A percentile compares a stretch with the other conserved stretches of the same genome.
Conservation (phyloP, 2,888 invertebrate genomes). For the Drosophila prolongata region DNA sequence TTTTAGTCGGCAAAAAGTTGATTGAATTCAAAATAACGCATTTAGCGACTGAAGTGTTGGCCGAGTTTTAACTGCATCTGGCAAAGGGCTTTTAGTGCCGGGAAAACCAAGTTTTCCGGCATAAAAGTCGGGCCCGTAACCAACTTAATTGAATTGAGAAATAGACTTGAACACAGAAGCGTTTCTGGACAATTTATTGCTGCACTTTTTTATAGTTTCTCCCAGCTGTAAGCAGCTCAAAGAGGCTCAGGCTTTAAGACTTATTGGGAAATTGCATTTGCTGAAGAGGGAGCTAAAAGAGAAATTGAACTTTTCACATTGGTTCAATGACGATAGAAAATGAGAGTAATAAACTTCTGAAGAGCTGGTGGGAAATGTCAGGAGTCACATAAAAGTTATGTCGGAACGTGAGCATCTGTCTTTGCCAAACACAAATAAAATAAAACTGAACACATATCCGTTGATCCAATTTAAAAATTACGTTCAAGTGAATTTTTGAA, state of each 20-base stretch:
- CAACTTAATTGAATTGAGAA: constrained; percentile 35
- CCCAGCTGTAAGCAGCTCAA: constrained; percentile 9
- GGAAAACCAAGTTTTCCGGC: constrained; percentile 34
- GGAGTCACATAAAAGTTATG: constrained; percentile 19
- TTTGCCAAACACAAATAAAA: not conserved
- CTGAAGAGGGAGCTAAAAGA: not conserved
- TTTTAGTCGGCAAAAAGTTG: constrained; percentile 38
- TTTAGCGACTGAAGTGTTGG: constrained; percentile 5
- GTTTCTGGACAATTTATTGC: constrained; percentile 20
- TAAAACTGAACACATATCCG: not conserved
- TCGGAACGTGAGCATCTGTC: not conserved
- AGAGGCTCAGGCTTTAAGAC: constrained; percentile 24
- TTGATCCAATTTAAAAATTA: not conserved
- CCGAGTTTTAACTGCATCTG: constrained; percentile 12
- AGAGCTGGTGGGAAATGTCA: constrained; percentile 30
- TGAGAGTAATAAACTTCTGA: constrained; percentile 5
- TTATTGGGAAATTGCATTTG: constrained; percentile 36
- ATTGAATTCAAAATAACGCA: constrained; percentile 25
- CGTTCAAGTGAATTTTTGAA: too few species aligned
- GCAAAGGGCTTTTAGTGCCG: constrained; percentile 19
- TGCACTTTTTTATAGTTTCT: not conserved
- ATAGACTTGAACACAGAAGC: constrained; percentile 16
- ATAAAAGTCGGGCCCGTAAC: constrained; percentile 7
- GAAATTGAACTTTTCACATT: not conserved
- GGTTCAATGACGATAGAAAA: not conserved